Evolutionary conservation across 2,797 vertebrate species (phyloP).

Genomic region (Acipenser ruthenus): DNA sequence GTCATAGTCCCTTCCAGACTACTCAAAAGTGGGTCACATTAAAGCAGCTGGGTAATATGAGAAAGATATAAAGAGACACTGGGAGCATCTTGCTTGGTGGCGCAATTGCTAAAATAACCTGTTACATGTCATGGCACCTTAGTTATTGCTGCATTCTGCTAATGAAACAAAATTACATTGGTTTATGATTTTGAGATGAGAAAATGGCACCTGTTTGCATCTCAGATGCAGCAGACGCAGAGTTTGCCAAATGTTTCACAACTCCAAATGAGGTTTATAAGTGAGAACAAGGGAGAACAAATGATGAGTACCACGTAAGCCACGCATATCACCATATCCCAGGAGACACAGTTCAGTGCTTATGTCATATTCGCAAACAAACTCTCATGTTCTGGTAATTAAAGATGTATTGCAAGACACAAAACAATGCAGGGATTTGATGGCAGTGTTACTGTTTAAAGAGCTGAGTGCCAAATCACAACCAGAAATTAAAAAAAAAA

Average conservation of each 20-base stretch:
- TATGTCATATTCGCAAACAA: slow-evolving; percentile 34
- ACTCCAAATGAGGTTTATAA: not conserved
- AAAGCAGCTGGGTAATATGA: too few species aligned
- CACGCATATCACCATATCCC: slow-evolving; percentile 40
- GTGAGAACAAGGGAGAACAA: slow-evolving; percentile 21
- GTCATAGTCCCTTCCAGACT: too few species aligned
- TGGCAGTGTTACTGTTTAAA: not conserved
- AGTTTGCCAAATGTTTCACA: not conserved
- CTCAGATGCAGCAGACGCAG: slow-evolving; percentile 4
- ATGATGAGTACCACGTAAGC: slow-evolving; percentile 34
- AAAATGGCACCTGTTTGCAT: too few species aligned
- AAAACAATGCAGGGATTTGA: not conserved
- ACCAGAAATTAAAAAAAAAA: not conserved
- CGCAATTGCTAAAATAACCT: too few species aligned
- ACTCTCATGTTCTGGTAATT: slow-evolving; percentile 38
- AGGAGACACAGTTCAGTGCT: slow-evolving; percentile 17
- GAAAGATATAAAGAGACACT: too few species aligned
- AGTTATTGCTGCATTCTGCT: too few species aligned
- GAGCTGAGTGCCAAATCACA: not conserved
- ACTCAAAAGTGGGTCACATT: too few species aligned
- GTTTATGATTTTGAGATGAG: too few species aligned
- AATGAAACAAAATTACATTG: too few species aligned
- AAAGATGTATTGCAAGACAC: slow-evolving; percentile 17
- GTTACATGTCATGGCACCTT: too few species aligned
- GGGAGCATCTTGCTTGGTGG: too few species aligned